Conservation (phyloP, 1,140 invertebrate species). For the Cherax quadricarinatus region DNA sequence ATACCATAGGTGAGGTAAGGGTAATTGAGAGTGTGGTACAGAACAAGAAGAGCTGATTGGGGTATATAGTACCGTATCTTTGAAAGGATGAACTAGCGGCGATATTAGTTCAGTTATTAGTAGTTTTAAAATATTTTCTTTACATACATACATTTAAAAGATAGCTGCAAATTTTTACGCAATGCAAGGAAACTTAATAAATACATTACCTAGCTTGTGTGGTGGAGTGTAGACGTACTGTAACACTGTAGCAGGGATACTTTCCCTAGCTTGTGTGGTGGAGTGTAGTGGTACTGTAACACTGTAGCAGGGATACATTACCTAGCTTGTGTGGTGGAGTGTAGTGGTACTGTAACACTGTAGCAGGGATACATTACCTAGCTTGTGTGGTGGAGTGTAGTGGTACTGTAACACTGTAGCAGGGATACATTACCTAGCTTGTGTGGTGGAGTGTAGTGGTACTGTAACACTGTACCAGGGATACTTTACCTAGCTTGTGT, state of each 20-base stretch:
- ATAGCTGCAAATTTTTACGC: too few species aligned
- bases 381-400: constrained; percentile 8
- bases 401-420: constrained; percentile 20
- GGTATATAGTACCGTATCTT: too few species aligned
- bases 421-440: constrained; percentile 6
- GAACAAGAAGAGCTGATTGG: too few species aligned
- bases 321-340: constrained; percentile 15
- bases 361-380: background rate
- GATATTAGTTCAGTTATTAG: too few species aligned
- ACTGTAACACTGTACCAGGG: too few species aligned
- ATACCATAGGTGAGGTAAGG: too few species aligned
- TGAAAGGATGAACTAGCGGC: too few species aligned
- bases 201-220: constrained; percentile 12
- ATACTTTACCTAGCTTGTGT: constrained; percentile 11
- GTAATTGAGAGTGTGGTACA: too few species aligned
- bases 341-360: constrained; percentile 25
- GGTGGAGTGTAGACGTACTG: constrained; percentile 25
- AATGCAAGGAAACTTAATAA: too few species aligned
- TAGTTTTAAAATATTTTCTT: too few species aligned
- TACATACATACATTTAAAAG: too few species aligned
- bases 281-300: constrained; percentile 24
- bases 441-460: background rate
- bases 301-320: background rate
- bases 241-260: background rate
- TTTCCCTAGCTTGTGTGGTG: constrained; percentile 17